phyloP scores from a whole-genome alignment of 1,140 invertebrate species.

The Drosophila paulistorum region DNA sequence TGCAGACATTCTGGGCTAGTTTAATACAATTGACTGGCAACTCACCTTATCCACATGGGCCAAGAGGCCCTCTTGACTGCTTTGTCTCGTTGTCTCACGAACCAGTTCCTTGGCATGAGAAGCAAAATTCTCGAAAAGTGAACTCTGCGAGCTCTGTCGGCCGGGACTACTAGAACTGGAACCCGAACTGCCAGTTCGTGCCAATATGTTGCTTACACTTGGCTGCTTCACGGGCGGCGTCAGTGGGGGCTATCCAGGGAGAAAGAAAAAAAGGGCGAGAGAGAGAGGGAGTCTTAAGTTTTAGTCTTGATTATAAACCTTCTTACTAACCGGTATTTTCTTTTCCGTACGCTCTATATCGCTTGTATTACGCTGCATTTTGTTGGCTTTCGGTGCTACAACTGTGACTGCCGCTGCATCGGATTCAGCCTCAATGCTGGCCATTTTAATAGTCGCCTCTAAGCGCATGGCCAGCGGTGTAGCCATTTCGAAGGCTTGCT shows the following conservation, averaged over 20 bases:
- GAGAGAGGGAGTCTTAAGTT: too few species aligned
- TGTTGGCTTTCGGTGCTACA: constrained; percentile 29
- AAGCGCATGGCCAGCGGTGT: constrained; percentile 70
- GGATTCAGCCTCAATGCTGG: constrained; percentile 68
- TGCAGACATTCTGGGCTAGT: constrained; percentile 7
- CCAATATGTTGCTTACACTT: constrained; percentile 86
- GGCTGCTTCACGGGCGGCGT: constrained; percentile 85
- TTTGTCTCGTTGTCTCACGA: constrained; percentile 92
- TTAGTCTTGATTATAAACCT: too few species aligned
- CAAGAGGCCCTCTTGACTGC: constrained; percentile 94
- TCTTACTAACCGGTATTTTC: constrained; percentile 66
- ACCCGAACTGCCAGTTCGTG: constrained; percentile 87
- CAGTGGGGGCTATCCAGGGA: constrained; percentile 76
- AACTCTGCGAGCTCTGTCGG: constrained; percentile 91
- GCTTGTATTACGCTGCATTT: constrained; percentile 56
- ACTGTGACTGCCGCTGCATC: constrained; percentile 35
- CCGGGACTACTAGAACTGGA: constrained; percentile 83
- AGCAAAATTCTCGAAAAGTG: constrained; percentile 93
- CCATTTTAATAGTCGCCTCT: constrained; percentile 76
- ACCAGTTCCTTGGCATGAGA: constrained; percentile 93
- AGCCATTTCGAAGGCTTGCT: constrained; percentile 63
- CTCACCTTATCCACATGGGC: constrained; percentile 94
- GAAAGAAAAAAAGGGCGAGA: too few species aligned
- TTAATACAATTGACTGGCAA: neutral
- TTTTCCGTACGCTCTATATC: constrained; percentile 66